Conservation (phyloP, 2,888 invertebrate genomes). For the Argyresthia goedartella region DNA sequence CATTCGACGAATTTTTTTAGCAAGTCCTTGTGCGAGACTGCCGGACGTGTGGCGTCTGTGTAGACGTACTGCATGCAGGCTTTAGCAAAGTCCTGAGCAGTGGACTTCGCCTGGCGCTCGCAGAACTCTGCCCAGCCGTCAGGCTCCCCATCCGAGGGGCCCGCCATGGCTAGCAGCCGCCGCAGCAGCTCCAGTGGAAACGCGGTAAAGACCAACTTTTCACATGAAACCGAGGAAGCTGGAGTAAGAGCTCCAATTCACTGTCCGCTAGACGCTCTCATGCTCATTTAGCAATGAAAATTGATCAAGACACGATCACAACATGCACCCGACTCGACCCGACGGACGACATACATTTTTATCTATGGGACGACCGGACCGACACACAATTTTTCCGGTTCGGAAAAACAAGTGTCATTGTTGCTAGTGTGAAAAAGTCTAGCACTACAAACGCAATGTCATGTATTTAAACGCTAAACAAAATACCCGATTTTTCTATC, state of each 20-base stretch:
- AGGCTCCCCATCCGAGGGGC: constrained; percentile 73
- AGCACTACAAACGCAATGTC: too few relatives aligned
- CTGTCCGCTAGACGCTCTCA: constrained; percentile 31
- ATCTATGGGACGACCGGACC: too few relatives aligned
- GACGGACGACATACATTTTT: too few relatives aligned
- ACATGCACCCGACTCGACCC: constrained; percentile 39
- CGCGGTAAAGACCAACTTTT: constrained; percentile 20
- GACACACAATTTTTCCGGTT: too few relatives aligned
- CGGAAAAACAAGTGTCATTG: constrained; percentile 62
- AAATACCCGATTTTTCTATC: too few relatives aligned
- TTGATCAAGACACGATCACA: constrained; percentile 42
- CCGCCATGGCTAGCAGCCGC: constrained; percentile 64
- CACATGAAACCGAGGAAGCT: constrained; percentile 25
- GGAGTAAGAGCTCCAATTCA: constrained; percentile 20
- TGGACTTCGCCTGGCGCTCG: constrained; percentile 87
- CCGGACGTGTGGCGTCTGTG: constrained; percentile 75
- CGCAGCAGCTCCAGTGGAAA: constrained; percentile 66
- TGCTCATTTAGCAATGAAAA: constrained; percentile 52
- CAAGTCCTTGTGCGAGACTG: constrained; percentile 82
- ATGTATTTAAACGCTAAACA: too few relatives aligned
- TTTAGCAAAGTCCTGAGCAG: constrained; percentile 90
- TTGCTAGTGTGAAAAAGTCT: not conserved
- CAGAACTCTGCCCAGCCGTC: constrained; percentile 87
- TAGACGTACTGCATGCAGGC: constrained; percentile 85
- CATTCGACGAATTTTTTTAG: constrained; percentile 86